Evolutionary conservation across 2,113 vertebrate genomes (phyloP).

Genomic region (Entosphenus tridentatus): DNA sequence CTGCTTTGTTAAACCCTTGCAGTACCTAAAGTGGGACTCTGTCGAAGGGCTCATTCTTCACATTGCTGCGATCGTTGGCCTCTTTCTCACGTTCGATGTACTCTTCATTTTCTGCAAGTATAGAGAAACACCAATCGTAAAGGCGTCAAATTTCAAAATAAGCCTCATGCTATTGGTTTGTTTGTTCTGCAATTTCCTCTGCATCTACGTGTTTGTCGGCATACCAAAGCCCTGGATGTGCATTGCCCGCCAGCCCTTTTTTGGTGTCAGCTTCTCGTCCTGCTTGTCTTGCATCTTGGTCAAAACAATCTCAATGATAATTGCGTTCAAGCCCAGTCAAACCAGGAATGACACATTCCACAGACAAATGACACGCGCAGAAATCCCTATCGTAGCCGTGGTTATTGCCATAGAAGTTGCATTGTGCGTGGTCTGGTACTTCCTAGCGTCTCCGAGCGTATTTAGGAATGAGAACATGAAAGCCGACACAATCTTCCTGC

Average conservation of each 20-base stretch:
- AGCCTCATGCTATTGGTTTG: not conserved
- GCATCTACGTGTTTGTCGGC: not conserved
- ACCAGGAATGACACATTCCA: not conserved
- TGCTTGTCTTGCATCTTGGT: conserved; percentile 4
- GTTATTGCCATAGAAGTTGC: not conserved
- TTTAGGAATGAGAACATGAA: not conserved
- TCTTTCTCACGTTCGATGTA: not conserved
- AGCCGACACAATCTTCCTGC: not conserved
- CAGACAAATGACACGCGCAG: too few relatives aligned
- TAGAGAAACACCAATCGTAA: conserved; percentile 6
- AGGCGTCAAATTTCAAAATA: not conserved
- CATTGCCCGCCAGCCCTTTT: not conserved
- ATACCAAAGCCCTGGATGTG: conserved; percentile 4
- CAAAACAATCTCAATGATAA: conserved; percentile 6
- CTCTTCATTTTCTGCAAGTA: not conserved
- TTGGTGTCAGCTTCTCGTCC: conserved; percentile 2
- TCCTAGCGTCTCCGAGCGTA: not conserved
- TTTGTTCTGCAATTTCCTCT: conserved; percentile 3
- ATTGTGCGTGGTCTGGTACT: conserved; percentile 4
- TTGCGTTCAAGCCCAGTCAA: not conserved
- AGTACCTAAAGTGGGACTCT: not conserved
- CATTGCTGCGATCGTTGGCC: not conserved
- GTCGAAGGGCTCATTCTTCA: not conserved
- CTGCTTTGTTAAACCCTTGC: not conserved
- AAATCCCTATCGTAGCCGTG: not conserved